Base-by-base conservation (phyloP, 2,113 vertebrate species). In the Alligator mississippiensis region DNA sequence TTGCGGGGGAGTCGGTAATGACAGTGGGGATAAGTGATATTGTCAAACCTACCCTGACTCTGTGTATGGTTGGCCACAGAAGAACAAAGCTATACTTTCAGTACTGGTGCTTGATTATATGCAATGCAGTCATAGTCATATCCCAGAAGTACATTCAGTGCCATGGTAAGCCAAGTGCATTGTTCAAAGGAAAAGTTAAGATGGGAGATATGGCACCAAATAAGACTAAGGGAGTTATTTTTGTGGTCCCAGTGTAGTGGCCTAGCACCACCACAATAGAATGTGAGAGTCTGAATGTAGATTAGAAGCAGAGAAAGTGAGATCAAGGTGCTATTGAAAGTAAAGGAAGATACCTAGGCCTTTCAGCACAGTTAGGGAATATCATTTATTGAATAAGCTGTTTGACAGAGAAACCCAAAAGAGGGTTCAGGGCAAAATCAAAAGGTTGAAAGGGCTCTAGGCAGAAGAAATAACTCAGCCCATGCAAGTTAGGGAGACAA, bases 251-350 rank as follows among this genome's bases (percentile, higher is more conserved):
- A 86, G 83, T 86, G 80, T 74, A 22, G 70, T 38, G 77, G 83
- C 4, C 60, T 70, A 55, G 21, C 57, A 91, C 11, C 6, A 14
- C 2, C 77, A 86, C 60, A 30, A n/a, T 79, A 2, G 6, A 75
- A 78, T 85, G 57, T 87, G 11, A 10, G 28, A 15, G 70, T 24
- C 61, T 87, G 24, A 15, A 3, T 38, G 78, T 60, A 93, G 90
- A 95, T 93, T 19, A 78, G n/a, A 87, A 86, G 84, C 28, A 85
- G 60, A 25, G 21, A 72, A 91, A 74, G 28, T 60, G 63, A 93
- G 57, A 81, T 13, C 13, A 2, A 11, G 19, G 82, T 21, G 17
- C 60, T 34, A 58, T 24, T 57, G 64, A 55, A 93, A 76, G 3
- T 34, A 38, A n/a, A 12, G 61, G 74, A 92, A 54, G 5, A 59